Evolutionary conservation across 92 coral and sea anemone species (phyloP).

Genomic region (Zoanthus gigantus): DNA sequence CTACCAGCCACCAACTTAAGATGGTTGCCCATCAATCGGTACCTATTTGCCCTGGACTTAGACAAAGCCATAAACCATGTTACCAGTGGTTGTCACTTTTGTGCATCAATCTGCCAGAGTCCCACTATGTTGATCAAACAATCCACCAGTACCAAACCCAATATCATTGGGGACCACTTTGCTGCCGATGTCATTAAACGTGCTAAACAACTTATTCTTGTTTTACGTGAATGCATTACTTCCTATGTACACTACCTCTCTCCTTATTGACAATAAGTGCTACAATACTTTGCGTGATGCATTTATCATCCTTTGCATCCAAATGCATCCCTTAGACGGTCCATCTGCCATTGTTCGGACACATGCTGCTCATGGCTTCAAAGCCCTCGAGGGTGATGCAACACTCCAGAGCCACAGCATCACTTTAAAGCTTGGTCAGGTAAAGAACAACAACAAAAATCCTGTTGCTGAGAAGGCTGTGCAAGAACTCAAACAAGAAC

Average conservation of each 20-base stretch:
- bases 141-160: slow-evolving; percentile 57
- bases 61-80: neutral
- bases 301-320: slow-evolving; percentile 56
- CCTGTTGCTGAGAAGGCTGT: too few species aligned
- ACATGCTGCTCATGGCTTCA: neutral
- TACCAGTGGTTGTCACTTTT: neutral
- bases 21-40: slow-evolving; percentile 16
- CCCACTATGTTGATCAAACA: slow-evolving; percentile 22
- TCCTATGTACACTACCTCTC: slow-evolving; percentile 56
- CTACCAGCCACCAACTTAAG: slow-evolving; percentile 24
- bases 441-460: neutral
- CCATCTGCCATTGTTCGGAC: neutral
- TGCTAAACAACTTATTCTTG: slow-evolving; percentile 63
- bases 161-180: slow-evolving; percentile 53
- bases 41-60: slow-evolving; percentile 27
- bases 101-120: slow-evolving; percentile 15
- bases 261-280: slow-evolving; percentile 50
- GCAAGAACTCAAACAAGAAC: too few species aligned
- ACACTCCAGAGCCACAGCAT: neutral
- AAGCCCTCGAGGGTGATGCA: neutral
- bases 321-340: slow-evolving; percentile 50
- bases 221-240: slow-evolving; percentile 55
- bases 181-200: slow-evolving; percentile 68
- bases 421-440: neutral
- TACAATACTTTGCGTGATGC: slow-evolving; percentile 61